Evolutionary conservation across 1,140 invertebrate species (phyloP).

Genomic region (Brachionus rotundiformis): DNA sequence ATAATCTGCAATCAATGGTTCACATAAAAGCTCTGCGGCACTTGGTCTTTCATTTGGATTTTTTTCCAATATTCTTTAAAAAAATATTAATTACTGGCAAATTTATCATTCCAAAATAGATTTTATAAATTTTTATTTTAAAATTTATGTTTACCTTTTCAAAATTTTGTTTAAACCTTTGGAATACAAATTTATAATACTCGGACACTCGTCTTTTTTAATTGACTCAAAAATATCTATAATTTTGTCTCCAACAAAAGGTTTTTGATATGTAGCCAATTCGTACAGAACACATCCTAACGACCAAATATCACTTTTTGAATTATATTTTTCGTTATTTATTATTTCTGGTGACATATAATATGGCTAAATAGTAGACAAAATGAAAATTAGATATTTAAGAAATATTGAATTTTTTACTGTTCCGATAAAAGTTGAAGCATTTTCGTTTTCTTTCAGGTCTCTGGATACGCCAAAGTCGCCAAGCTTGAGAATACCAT

Average conservation of each 20-base stretch:
- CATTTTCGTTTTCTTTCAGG: constrained; percentile 64
- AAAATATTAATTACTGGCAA: neutral
- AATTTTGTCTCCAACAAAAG: constrained; percentile 63
- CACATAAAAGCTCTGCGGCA: neutral
- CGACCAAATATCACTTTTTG: constrained; percentile 79
- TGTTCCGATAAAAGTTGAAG: constrained; percentile 67
- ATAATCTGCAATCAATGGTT: constrained; percentile 19
- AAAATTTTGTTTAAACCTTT: constrained; percentile 34
- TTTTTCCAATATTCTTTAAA: constrained; percentile 32
- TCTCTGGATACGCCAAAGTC: constrained; percentile 59
- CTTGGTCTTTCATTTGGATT: neutral
- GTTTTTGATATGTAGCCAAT: constrained; percentile 68
- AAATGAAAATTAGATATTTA: neutral
- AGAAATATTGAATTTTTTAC: neutral
- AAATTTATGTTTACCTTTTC: too few species aligned
- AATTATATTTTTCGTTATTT: constrained; percentile 69
- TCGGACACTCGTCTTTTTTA: constrained; percentile 45
- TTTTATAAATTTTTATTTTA: too few species aligned
- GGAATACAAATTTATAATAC: constrained; percentile 41
- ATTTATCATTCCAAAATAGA: too few species aligned
- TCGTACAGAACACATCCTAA: constrained; percentile 82
- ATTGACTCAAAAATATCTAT: constrained; percentile 53
- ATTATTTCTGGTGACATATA: constrained; percentile 84
- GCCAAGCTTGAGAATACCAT: constrained; percentile 37
- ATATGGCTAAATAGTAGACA: constrained; percentile 66